phyloP scores from a whole-genome alignment of 2,113 vertebrate species.

The Tetrax tetrax region DNA sequence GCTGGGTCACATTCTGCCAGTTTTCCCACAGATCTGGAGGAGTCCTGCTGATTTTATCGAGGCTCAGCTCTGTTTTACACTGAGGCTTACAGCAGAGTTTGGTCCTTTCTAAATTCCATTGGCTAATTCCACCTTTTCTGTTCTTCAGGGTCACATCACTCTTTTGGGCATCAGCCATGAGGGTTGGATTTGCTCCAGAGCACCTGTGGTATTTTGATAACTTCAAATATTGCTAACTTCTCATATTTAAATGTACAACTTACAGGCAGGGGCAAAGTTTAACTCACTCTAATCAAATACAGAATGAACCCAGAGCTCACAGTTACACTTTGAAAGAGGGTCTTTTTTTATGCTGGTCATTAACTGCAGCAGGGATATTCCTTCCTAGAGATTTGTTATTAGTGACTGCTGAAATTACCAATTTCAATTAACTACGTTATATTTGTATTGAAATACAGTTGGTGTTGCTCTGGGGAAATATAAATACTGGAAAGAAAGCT shows the following conservation, averaged over 20 bases:
- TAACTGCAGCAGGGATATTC: constrained; percentile 51
- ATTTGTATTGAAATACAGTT: constrained; percentile 66
- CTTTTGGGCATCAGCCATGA: neutral
- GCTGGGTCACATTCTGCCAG: neutral
- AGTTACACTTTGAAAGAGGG: constrained; percentile 29
- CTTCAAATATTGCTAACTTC: constrained; percentile 50
- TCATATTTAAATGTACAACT: constrained; percentile 63
- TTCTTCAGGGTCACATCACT: constrained; percentile 9
- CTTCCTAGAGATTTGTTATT: constrained; percentile 72
- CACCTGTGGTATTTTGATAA: constrained; percentile 66
- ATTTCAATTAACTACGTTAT: constrained; percentile 74
- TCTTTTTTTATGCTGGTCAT: constrained; percentile 52
- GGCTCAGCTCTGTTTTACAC: neutral
- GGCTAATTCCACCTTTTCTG: neutral
- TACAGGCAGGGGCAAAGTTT: constrained; percentile 72
- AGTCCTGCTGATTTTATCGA: neutral
- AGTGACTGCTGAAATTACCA: constrained; percentile 74
- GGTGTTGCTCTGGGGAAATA: constrained; percentile 68
- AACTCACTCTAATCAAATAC: constrained; percentile 74
- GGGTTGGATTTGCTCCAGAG: constrained; percentile 25
- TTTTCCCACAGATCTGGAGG: neutral
- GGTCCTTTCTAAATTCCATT: neutral
- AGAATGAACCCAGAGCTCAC: constrained; percentile 67
- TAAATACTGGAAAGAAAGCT: constrained; percentile 62
- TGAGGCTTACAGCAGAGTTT: neutral